Evolutionary conservation across 2,888 invertebrate genomes (phyloP), one percentile per base, ranked within the genome.

Genomic region (Muschampia plurimacula): DNA sequence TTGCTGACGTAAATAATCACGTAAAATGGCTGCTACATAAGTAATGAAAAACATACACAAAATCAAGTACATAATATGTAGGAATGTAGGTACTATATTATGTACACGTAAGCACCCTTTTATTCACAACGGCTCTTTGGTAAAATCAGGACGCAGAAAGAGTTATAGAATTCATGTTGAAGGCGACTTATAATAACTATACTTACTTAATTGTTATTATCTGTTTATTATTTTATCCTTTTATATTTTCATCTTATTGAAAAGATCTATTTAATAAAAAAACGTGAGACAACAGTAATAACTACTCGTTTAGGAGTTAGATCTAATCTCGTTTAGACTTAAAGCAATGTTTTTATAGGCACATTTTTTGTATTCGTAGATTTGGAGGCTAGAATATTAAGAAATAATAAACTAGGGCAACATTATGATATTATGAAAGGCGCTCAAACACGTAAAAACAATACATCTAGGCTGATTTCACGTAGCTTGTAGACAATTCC

Each of bases 371-470:
- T 59, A 64, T 70, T 64, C 65, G 57, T 12, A 71, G 46, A 65
- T 39, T 71, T 71, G 59, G 71, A 66, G 65, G 65, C 59, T 49
- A 66, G 7, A 46, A 32, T 70, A 66, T 71, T 65, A 65, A 46
- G 71, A 60, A 71, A 66, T 71, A 71, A 64, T 64, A 36, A 70
- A 70, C 70, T 70, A 65, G 71, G 49, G 22, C 71, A 71, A 65
- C 22, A 60, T 59, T 57, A 71, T 66, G 46, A 59, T 59, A 46
- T 71, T 71, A 66, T 66, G 66, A 65, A 66, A 66, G 39, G 32
- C 46, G 46, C 13, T 70, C 32, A 44, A 49, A 59, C 32, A 46
- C 28, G 55, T 55, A 55, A 67, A 55, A 67, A 67, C 55, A 22
- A 55, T 39, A 39, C 22, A 63, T 22, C 6, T 39, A 39, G 4